A percentile compares a stretch with the other conserved stretches of the same genome.
Evolutionary conservation across 2,797 vertebrate species (phyloP).

Genomic region (Helarctos malayanus): DNA sequence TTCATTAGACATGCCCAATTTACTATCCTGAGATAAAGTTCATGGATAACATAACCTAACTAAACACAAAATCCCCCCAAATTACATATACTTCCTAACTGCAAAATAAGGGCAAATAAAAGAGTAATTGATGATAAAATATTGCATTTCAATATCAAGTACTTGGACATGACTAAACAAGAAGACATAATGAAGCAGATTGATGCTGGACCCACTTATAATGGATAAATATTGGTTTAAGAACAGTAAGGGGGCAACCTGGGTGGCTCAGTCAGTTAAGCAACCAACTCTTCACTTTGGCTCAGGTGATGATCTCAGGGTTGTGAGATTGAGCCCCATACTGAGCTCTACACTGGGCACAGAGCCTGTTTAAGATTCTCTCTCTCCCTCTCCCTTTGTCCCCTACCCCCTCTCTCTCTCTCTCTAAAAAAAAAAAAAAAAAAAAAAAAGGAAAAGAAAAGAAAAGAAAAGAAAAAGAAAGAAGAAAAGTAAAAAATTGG

Average conservation of each 20-base stretch:
- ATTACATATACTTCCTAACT: background rate
- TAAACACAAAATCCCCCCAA: background rate
- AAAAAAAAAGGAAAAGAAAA: no score
- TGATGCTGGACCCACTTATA: background rate
- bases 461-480: no score
- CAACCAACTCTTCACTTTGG: no score
- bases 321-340: no score
- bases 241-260: background rate
- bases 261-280: no score
- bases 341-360: no score
- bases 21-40: background rate
- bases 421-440: no score
- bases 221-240: background rate
- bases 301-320: no score
- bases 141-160: constrained; percentile 17
- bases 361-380: no score
- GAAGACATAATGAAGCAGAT: background rate
- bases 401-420: no score
- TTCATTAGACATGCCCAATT: background rate
- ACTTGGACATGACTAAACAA: background rate
- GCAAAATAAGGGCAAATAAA: constrained; percentile 35
- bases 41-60: background rate
- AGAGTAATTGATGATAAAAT: constrained; percentile 3
- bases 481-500: background rate
- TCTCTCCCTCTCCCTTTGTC: no score